Conservation (phyloP, 2,797 vertebrate species). For the Rhodeus uyekii region DNA sequence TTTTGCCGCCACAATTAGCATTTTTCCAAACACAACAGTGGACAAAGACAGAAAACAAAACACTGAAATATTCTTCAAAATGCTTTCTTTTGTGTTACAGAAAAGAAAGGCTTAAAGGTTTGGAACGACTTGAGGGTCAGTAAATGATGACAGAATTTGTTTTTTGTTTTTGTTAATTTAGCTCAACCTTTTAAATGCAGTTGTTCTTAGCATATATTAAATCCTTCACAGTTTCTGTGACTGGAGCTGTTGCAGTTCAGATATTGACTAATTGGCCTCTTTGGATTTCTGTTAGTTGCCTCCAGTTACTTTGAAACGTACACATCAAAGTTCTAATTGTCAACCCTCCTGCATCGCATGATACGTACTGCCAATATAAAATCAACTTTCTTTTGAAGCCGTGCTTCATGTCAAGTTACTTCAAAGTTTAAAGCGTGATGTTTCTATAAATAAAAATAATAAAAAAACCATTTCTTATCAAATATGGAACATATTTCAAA, state of each 20-base stretch:
- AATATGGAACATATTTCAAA: neutral
- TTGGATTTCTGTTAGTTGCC: slow-evolving; percentile 29
- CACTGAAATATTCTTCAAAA: neutral
- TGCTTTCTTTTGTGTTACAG: neutral
- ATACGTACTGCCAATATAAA: slow-evolving; percentile 15
- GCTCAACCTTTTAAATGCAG: neutral
- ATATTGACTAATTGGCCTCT: slow-evolving; percentile 31
- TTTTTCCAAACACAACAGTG: neutral
- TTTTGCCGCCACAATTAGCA: too few relatives aligned
- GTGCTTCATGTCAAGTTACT: slow-evolving; percentile 14
- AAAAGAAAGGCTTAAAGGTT: neutral
- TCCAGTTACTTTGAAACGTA: slow-evolving; percentile 37
- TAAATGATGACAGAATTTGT: neutral
- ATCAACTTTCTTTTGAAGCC: slow-evolving; percentile 14
- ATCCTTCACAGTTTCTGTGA: slow-evolving; percentile 19
- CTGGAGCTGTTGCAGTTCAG: neutral
- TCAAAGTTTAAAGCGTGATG: neutral
- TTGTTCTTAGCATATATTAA: neutral
- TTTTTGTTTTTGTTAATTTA: neutral
- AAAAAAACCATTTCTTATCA: neutral
- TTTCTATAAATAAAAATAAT: neutral
- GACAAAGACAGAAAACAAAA: neutral
- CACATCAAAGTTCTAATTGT: slow-evolving; percentile 45
- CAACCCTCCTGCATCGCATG: slow-evolving; percentile 9
- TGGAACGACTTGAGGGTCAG: neutral